Conservation (phyloP, 2,888 invertebrate species). For the Timandra comae region DNA sequence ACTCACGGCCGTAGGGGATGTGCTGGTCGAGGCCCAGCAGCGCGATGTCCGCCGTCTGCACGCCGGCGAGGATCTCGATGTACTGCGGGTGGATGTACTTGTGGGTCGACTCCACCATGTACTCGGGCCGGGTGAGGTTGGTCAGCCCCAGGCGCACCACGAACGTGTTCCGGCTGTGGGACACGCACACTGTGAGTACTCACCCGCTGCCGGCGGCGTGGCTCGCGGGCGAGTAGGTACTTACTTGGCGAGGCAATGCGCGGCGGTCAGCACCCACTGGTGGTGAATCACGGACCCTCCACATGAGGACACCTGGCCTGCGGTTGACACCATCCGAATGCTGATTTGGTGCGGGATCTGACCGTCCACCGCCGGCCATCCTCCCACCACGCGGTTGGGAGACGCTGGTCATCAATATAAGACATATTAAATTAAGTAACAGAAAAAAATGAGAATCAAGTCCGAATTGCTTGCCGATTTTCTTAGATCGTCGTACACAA, state of each 20-base stretch:
- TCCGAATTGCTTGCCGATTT: too few species aligned
- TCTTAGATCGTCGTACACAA: too few species aligned
- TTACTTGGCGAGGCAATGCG: slow-evolving; percentile 47
- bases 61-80: slow-evolving; percentile 37
- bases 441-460: too few species aligned
- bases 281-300: slow-evolving; percentile 44
- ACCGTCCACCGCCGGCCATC: slow-evolving; percentile 39
- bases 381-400: slow-evolving; percentile 33
- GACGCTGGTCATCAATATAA: slow-evolving; percentile 8
- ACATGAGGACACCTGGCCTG: slow-evolving; percentile 36
- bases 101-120: slow-evolving; percentile 34
- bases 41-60: slow-evolving; percentile 57
- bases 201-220: too few species aligned
- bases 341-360: slow-evolving; percentile 44
- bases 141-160: slow-evolving; percentile 52
- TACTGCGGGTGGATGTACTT: slow-evolving; percentile 50
- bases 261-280: slow-evolving; percentile 45
- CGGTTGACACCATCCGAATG: slow-evolving; percentile 33
- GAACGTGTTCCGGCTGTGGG: slow-evolving; percentile 46
- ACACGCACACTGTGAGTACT: too few species aligned
- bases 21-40: slow-evolving; percentile 35
- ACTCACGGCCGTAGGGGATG: slow-evolving; percentile 47
- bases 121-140: slow-evolving; percentile 47
- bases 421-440: too few species aligned
- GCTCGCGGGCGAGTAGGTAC: too few species aligned